These are phyloP conservation scores for Furnarius figulus DNA, from an alignment of 2,113 vertebrate species.

Conservation along the genomic window DNA sequence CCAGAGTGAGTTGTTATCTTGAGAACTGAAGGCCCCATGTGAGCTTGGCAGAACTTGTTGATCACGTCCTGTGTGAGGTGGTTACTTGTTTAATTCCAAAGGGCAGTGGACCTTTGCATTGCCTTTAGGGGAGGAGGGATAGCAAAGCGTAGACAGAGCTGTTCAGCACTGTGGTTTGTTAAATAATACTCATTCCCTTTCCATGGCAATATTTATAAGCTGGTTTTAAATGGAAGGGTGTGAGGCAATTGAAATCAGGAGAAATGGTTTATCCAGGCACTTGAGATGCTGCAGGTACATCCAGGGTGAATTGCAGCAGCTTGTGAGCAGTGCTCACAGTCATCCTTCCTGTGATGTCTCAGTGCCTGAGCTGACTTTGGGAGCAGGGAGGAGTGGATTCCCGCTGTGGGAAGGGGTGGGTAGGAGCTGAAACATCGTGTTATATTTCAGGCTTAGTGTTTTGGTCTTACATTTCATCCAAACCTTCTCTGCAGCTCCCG, in stretches of 20 bases:
- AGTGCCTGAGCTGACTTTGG: neutral
- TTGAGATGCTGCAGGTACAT: neutral
- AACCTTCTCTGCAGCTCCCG: neutral
- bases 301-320: neutral
- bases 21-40: neutral
- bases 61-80: neutral
- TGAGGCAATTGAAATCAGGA: neutral
- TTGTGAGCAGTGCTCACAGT: accelerated
- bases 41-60: neutral
- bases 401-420: neutral
- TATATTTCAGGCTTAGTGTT: neutral
- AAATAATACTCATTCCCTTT: neutral
- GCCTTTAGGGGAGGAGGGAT: neutral
- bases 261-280: neutral
- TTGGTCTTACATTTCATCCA: neutral
- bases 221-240: neutral
- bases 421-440: neutral
- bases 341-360: accelerated
- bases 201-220: neutral
- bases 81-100: neutral
- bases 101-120: accelerated
- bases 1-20: neutral
- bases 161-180: neutral
- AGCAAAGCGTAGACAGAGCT: neutral
- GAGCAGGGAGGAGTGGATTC: neutral